Conservation (phyloP, 1,140 invertebrate species). For the Tetramorium alpestre region DNA sequence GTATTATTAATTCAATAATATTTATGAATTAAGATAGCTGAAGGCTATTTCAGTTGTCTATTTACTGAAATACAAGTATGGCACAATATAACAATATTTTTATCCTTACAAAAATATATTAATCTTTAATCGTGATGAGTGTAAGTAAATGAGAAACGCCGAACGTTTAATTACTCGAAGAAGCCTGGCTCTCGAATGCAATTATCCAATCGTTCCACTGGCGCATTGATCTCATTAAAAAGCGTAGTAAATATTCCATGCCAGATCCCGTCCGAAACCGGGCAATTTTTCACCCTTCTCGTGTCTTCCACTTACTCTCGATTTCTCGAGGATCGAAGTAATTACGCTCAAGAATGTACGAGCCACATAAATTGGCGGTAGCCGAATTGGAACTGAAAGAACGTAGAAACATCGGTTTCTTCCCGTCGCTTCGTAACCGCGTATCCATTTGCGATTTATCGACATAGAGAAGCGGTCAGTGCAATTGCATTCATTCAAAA, state of each 20-base stretch:
- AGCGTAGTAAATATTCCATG: conserved; percentile 54
- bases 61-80: neutral
- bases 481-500: conserved; percentile 3
- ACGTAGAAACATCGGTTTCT: conserved; percentile 64
- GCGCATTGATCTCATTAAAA: conserved; percentile 61
- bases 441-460: conserved; percentile 43
- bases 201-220: conserved; percentile 54
- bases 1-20: neutral
- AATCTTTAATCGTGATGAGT: conserved; percentile 35
- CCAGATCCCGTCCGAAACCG: conserved; percentile 27
- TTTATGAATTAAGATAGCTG: neutral
- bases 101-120: neutral
- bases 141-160: conserved; percentile 41
- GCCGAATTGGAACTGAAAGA: conserved; percentile 65
- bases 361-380: conserved; percentile 65
- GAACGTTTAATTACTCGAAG: conserved; percentile 45
- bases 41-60: neutral
- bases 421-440: conserved; percentile 27
- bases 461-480: conserved; percentile 5
- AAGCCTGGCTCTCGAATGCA: conserved; percentile 21
- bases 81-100: neutral
- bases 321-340: conserved; percentile 57
- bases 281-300: conserved; percentile 12
- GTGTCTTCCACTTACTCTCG: conserved; percentile 19
- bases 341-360: conserved; percentile 66